Evolutionary conservation across 2,888 invertebrate genomes (phyloP), one percentile per base, ranked within the genome.

Genomic region (Ligdia adustata): DNA sequence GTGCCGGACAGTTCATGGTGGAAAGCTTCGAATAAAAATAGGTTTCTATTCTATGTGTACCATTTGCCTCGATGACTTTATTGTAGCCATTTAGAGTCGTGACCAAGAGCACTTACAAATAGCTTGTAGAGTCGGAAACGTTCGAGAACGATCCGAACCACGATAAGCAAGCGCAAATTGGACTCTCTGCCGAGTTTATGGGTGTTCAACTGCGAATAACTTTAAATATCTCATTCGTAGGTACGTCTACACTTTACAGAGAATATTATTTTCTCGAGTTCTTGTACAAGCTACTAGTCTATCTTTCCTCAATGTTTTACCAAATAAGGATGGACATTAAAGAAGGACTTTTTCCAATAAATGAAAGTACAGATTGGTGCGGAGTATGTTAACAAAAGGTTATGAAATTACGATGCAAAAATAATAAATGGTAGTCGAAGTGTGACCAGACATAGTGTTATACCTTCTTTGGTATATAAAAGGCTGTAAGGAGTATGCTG

Each of bases 1-100:
- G 82, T 83, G 82, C 68, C 60, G 65, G 66, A 59, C 70, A 66
- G 59, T 68, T 58, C 55, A 63, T 60, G 55, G 64, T 65, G 69
- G 70, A 75, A 76, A 71, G 65, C 58, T 43, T 18, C 46, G 49
- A 59, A 75, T 74, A 73, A 75, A 77, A 55, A 35, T 37, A 37
- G 27, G 27, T 16, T 34, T n/a, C 22, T 22, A 2, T 22, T 22
- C 22, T 55, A 40, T 32, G 27, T 40, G 32, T 28, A 24, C 28
- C 15, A 49, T 39, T 42, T 43, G 38, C 39, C 44, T 35, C 40
- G 22, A 43, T 28, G 33, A 42, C 32, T 14, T 37, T 41, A 49
- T 49, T 33, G 48, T 49, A 26, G 20, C 31, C 46, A 41, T 46
- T 51, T 51, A 6, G 11, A 9, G 37, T 54, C 54, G 54, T 54